Conservation (phyloP, 2,113 vertebrate species). For the Gnathonemus echidnorhynchus region DNA sequence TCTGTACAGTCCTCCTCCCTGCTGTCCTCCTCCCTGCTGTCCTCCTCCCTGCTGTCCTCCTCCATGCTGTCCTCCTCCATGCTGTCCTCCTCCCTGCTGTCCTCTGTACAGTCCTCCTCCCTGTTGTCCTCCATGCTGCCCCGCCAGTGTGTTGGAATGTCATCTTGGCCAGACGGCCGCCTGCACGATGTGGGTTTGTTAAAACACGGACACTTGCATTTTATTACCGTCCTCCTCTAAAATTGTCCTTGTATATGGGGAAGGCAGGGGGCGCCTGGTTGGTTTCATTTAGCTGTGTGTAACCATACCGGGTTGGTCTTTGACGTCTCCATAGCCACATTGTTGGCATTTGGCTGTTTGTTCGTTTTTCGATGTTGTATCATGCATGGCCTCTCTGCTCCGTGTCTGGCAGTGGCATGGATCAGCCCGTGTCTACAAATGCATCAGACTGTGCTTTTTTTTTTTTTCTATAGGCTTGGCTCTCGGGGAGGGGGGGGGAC, state of each 20-base stretch:
- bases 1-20: too few relatives aligned
- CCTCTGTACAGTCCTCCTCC: too few relatives aligned
- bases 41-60: not conserved
- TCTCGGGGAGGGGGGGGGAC: not conserved
- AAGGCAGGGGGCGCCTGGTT: not conserved
- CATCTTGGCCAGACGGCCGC: not conserved
- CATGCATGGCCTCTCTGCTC: not conserved
- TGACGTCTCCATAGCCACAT: not conserved
- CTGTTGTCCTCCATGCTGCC: not conserved
- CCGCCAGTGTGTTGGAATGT: not conserved
- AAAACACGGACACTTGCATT: not conserved
- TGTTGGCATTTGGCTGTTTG: not conserved
- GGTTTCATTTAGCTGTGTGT: not conserved
- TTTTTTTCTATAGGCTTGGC: not conserved
- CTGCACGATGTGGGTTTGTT: not conserved
- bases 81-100: not conserved
- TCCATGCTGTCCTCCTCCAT: too few relatives aligned
- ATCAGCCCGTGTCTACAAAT: not conserved
- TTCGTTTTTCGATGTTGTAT: not conserved
- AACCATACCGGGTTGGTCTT: not conserved
- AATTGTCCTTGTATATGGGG: not conserved
- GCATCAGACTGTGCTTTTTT: not conserved
- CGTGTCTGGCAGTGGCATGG: not conserved
- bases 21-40: too few relatives aligned
- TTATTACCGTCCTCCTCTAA: not conserved